phyloP scores from a whole-genome alignment of 2,888 invertebrate species.

The Fragum sueziense region DNA sequence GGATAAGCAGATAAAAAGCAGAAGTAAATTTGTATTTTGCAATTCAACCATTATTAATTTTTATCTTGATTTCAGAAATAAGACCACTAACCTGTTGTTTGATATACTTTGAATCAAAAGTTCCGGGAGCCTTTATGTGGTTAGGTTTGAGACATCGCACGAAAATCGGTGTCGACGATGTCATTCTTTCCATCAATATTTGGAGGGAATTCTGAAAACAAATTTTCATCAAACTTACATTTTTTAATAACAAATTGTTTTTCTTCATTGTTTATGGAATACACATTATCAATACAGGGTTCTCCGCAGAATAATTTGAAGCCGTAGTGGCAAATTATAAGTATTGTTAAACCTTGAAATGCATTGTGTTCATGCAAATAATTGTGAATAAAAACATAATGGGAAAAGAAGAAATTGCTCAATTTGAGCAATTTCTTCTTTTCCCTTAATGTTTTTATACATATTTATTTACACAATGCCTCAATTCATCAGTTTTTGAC shows the following conservation, averaged over 20 bases:
- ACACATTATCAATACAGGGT: no score
- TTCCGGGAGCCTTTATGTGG: slow-evolving; percentile 73
- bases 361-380: not conserved
- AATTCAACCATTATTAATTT: no score
- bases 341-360: not conserved
- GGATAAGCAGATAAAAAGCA: no score
- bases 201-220: slow-evolving; percentile 77
- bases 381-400: no score
- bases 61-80: not conserved
- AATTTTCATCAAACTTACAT: not conserved
- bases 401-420: not conserved
- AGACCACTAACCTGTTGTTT: slow-evolving; percentile 74
- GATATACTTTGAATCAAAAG: slow-evolving; percentile 77
- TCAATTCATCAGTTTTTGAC: no score
- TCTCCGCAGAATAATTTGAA: no score
- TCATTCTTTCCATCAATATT: slow-evolving; percentile 80
- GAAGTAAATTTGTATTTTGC: no score
- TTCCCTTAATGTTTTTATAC: not conserved
- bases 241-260: not conserved
- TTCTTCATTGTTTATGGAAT: not conserved
- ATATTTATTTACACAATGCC: no score
- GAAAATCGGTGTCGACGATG: slow-evolving; percentile 77
- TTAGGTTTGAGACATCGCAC: slow-evolving; percentile 81
- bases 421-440: not conserved
- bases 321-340: not conserved